These are phyloP conservation scores for Ceyx cyanopectus DNA, from an alignment of 2,113 vertebrate genomes.

Conservation along the genomic window DNA sequence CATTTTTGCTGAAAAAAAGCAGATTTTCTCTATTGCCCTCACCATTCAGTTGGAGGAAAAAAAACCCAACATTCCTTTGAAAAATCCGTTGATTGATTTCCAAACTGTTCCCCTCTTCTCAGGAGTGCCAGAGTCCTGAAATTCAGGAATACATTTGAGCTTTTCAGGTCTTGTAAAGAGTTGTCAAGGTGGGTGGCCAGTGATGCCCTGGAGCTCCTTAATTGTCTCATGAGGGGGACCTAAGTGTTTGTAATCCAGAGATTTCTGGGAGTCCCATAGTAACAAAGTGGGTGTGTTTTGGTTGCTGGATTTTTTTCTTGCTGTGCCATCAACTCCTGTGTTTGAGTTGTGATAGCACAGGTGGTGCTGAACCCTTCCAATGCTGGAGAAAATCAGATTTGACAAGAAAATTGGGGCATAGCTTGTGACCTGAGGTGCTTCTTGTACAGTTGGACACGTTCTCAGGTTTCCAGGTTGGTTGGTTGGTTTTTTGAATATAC, in stretches of 20 bases:
- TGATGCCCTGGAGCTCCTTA: constrained; percentile 31
- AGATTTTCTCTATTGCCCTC: not conserved
- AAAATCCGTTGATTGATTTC: not conserved
- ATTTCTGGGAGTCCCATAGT: constrained; percentile 37
- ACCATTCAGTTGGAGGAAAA: too few species aligned
- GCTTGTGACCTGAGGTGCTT: not conserved
- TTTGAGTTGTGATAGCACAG: not conserved
- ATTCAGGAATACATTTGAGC: not conserved
- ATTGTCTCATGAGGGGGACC: constrained; percentile 56
- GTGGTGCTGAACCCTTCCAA: not conserved
- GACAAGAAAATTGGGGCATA: not conserved
- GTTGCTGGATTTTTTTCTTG: not conserved
- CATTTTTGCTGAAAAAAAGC: not conserved
- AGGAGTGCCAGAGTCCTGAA: not conserved
- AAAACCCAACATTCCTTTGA: not conserved
- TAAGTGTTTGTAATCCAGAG: constrained; percentile 21
- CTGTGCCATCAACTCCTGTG: not conserved
- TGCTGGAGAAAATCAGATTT: not conserved
- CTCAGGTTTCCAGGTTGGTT: not conserved
- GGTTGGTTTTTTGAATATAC: not conserved
- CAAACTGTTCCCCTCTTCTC: not conserved
- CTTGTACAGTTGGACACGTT: not conserved
- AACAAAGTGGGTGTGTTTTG: constrained; percentile 42
- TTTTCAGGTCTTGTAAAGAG: not conserved
- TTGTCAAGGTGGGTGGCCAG: constrained; percentile 4